Base-by-base conservation (phyloP, 2,888 invertebrate species). In the Agrochola circellaris region DNA sequence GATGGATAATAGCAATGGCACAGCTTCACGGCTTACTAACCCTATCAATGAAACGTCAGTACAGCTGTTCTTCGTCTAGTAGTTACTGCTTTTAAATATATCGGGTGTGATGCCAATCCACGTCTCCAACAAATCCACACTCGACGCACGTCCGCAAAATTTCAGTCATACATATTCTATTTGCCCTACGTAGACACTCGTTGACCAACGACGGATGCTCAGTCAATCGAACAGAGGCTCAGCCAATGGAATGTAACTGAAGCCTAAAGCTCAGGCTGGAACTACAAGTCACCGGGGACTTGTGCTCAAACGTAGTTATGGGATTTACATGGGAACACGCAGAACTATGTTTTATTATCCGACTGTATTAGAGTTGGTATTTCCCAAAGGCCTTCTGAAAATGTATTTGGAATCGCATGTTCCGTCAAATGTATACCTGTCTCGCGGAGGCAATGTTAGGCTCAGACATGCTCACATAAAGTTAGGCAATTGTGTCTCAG, bases 261-360 rank as follows among this genome's bases (percentile, higher is more conserved):
- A 83, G 76, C 73, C 82, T 79, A 77, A 79, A 85, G 81, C 85
- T 82, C 73, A 85, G 82, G 81, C 82, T 88, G 87, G 87, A 91
- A 92, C 93, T 91, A 93, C 93, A 92, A 91, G 91, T 91, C 94
- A 85, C 90, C 42, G 68, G 93, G 91, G 93, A 92, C 85, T 85
- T 82, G 79, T 89, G 91, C 92, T 93, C 94, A 92, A 93, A 91
- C 87, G 92, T 93, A 92, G 93, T 94, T 93, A 93, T 92, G 91
- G 93, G 93, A 94, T 95, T 95, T 95, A 94, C 94, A 94, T 94
- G 93, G 91, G 87, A 93, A 93, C 93, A 93, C 91, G 93, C 90
- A 91, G 92, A 94, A 94, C 95, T 93, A 93, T 94, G 94, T 95
- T 95, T 94, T 94, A 94, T 94, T 92, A 92, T 90, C 80, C 72